Percentiles rank a stretch among this genome's conserved stretches.
These are phyloP conservation scores for Stictocephala bisonia DNA, from an alignment of 2,888 invertebrate species.

Conservation along the genomic window DNA sequence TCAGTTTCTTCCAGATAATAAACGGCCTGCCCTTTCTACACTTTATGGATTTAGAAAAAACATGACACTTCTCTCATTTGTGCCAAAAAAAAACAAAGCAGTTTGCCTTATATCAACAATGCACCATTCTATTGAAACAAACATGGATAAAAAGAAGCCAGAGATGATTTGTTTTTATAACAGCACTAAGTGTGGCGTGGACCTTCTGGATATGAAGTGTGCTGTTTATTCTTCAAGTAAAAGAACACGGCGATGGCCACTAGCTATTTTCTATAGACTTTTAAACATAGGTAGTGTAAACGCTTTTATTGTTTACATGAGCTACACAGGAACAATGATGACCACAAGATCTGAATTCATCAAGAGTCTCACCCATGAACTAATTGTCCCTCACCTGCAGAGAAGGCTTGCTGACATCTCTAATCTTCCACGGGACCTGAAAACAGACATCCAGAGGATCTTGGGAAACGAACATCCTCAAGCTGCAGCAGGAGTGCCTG, in stretches of 20 bases:
- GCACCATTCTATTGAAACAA: conserved; percentile 45
- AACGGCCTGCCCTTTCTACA: conserved; percentile 14
- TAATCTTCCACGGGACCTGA: conserved; percentile 20
- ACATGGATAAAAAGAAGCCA: conserved; percentile 46
- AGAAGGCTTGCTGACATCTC: conserved; percentile 15
- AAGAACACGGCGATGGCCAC: conserved; percentile 50
- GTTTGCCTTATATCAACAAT: conserved; percentile 51
- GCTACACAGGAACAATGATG: conserved; percentile 3
- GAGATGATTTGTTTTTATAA: conserved; percentile 52
- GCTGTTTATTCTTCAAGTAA: conserved; percentile 49
- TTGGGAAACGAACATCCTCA: background rate
- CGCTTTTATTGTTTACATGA: conserved; percentile 26
- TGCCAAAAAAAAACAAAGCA: conserved; percentile 49
- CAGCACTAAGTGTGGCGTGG: conserved; percentile 50
- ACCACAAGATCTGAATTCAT: conserved; percentile 12
- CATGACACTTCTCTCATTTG: conserved; percentile 49
- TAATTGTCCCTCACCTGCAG: conserved; percentile 26
- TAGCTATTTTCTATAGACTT: conserved; percentile 49
- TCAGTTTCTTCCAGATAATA: conserved; percentile 44
- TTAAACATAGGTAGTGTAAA: conserved; percentile 47
- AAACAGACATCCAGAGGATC: background rate
- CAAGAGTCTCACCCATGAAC: background rate
- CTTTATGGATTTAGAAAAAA: conserved; percentile 46
- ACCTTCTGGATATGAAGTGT: conserved; percentile 48
- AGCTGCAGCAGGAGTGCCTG: conserved; percentile 3